These are phyloP conservation scores for Chaetura pelagica DNA, from an alignment of 2,113 vertebrate genomes.

Conservation along the genomic window DNA sequence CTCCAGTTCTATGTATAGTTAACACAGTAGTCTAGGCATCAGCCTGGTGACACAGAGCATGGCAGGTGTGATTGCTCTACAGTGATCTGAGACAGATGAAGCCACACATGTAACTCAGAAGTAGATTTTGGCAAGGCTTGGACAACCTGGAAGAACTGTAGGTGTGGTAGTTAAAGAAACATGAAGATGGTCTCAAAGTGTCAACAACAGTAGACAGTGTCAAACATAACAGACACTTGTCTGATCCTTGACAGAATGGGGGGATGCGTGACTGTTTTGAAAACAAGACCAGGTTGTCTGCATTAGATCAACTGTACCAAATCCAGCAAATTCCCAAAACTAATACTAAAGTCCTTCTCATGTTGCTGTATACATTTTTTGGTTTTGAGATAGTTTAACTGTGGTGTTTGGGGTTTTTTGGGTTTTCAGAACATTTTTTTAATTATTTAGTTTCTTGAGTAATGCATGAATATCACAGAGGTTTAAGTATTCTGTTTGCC, in stretches of 20 bases:
- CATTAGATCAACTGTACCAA: background rate
- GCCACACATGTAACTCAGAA: background rate
- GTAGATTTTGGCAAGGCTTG: background rate
- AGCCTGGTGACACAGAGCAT: background rate
- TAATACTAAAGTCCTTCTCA: background rate
- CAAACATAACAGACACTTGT: background rate
- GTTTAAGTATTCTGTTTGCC: background rate
- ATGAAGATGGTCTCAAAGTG: background rate
- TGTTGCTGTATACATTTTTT: background rate
- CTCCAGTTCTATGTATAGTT: background rate
- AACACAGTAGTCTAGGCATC: background rate
- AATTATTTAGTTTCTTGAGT: background rate
- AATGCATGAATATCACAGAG: background rate
- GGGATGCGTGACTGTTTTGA: background rate
- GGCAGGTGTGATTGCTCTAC: background rate
- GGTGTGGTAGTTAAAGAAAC: rapidly evolving
- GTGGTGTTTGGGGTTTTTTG: background rate
- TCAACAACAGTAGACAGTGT: background rate
- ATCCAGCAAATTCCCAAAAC: background rate
- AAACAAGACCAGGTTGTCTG: background rate
- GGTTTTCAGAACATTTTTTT: background rate
- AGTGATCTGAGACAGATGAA: background rate
- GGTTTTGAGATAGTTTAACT: background rate
- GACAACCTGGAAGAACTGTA: background rate
- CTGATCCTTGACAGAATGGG: background rate